phyloP scores from a whole-genome alignment of 2,888 invertebrate genomes.

The Melanotus villosus region DNA sequence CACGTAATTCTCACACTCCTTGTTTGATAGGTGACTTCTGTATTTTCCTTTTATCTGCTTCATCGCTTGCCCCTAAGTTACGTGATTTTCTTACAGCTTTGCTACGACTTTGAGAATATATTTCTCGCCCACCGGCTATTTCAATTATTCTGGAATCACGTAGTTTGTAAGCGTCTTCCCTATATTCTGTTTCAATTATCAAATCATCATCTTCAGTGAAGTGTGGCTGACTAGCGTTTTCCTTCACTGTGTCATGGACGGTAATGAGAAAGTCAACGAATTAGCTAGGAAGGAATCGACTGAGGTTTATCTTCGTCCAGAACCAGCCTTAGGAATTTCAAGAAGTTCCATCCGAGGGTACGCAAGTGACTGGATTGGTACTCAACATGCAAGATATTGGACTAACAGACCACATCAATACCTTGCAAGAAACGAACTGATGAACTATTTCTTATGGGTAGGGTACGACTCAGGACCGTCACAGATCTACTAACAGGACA shows the following conservation, averaged over 20 bases:
- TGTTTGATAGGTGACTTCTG: slow-evolving; percentile 71
- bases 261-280: no score
- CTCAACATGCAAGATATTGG: no score
- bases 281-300: no score
- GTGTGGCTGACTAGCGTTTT: slow-evolving; percentile 64
- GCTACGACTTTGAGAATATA: slow-evolving; percentile 86
- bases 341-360: no score
- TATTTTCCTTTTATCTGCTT: slow-evolving; percentile 65
- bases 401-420: slow-evolving; percentile 54
- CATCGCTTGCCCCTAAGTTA: slow-evolving; percentile 64
- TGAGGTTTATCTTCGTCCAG: no score
- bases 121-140: slow-evolving; percentile 87
- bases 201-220: slow-evolving; percentile 71
- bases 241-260: slow-evolving; percentile 64
- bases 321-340: no score
- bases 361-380: no score
- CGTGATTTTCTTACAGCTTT: slow-evolving; percentile 83
- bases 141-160: slow-evolving; percentile 83
- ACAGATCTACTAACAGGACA: no score
- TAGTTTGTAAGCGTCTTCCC: slow-evolving; percentile 77
- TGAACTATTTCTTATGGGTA: no score
- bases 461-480: no score
- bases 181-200: slow-evolving; percentile 69
- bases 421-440: no score
- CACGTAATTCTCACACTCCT: slow-evolving; percentile 74